Conservation (phyloP, 1,140 invertebrate species). For the Heliconius hermathena region DNA sequence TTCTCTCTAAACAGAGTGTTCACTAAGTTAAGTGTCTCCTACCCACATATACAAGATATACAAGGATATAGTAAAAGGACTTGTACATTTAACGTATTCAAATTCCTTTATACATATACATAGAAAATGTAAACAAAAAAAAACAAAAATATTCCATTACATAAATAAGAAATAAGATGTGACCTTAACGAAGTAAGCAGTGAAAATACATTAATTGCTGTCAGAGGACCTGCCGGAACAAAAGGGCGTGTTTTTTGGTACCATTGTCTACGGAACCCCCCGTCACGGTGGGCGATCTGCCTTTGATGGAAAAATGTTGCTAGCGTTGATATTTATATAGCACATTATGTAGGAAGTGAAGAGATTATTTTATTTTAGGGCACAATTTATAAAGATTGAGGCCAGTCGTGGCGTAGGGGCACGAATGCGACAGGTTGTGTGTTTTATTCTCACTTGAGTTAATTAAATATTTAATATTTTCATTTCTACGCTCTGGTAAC, state of each 20-base stretch:
- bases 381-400: too few relatives aligned
- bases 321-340: slow-evolving; percentile 22
- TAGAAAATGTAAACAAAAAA: not conserved
- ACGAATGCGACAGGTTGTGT: too few relatives aligned
- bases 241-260: slow-evolving; percentile 59
- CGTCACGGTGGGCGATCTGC: slow-evolving; percentile 54
- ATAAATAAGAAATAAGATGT: slow-evolving; percentile 13
- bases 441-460: too few relatives aligned
- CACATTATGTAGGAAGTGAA: slow-evolving; percentile 1
- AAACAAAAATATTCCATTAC: not conserved
- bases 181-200: slow-evolving; percentile 31
- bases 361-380: not conserved
- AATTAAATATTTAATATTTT: too few relatives aligned
- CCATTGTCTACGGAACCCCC: slow-evolving; percentile 59
- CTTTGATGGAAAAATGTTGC: slow-evolving; percentile 38
- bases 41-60: too few relatives aligned
- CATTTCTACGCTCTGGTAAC: too few relatives aligned
- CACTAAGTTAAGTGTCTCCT: too few relatives aligned
- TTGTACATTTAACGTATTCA: too few relatives aligned
- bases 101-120: too few relatives aligned
- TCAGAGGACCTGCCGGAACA: slow-evolving; percentile 58
- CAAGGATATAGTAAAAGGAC: too few relatives aligned
- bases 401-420: too few relatives aligned
- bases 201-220: slow-evolving; percentile 73
- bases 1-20: too few relatives aligned